Conservation (phyloP, 2,888 invertebrate species). For the Leucophenga maculata region DNA sequence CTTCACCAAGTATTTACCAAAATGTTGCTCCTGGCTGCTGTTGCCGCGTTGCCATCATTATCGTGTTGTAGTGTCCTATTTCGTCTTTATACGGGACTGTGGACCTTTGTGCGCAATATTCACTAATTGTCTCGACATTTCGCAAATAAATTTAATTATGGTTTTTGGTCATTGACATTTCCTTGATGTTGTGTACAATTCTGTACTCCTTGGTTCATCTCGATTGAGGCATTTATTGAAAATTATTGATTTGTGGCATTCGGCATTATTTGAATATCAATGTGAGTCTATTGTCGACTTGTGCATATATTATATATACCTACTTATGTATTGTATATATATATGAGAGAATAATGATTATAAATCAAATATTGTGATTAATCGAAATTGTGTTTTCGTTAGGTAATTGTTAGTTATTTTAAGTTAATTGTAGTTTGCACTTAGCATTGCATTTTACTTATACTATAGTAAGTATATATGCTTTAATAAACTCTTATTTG, state of each 20-base stretch:
- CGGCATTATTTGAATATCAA: not conserved
- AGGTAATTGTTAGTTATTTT: not conserved
- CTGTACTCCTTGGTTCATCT: not conserved
- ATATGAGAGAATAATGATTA: not conserved
- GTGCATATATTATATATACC: not conserved
- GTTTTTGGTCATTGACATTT: slow-evolving; percentile 36
- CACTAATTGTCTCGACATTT: slow-evolving; percentile 31
- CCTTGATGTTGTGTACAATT: not conserved
- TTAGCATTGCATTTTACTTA: not conserved
- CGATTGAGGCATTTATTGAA: slow-evolving; percentile 1
- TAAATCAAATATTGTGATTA: slow-evolving; percentile 21
- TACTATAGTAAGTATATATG: too few relatives aligned
- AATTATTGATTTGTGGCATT: slow-evolving; percentile 15
- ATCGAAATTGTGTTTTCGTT: slow-evolving; percentile 7
- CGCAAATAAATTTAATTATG: slow-evolving; percentile 55
- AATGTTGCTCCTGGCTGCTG: not conserved
- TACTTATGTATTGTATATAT: not conserved
- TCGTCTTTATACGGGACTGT: not conserved
- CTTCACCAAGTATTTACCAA: too few relatives aligned
- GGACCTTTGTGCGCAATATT: slow-evolving; percentile 3
- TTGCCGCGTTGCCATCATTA: not conserved
- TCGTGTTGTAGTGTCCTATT: not conserved
- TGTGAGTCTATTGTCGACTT: too few relatives aligned
- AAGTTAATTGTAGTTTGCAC: slow-evolving; percentile 10
- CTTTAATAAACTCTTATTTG: not conserved